These are phyloP conservation scores for Agonopterix arenella DNA, from an alignment of 2,888 invertebrate genomes.

Conservation along the genomic window DNA sequence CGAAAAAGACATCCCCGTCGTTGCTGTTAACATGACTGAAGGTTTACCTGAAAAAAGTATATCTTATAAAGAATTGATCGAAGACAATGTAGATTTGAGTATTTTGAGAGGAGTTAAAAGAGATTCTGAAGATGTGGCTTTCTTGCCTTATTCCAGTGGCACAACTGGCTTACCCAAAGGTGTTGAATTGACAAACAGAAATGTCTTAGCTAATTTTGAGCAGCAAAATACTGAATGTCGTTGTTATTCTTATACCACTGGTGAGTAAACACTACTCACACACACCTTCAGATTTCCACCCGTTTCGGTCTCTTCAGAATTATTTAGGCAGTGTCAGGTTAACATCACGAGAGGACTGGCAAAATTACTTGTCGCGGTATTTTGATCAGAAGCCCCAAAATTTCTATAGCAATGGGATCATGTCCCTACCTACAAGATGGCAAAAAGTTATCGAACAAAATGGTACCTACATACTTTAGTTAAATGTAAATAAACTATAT, in stretches of 20 bases:
- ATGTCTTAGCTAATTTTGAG: slow-evolving; percentile 62
- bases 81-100: slow-evolving; percentile 65
- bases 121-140: slow-evolving; percentile 72
- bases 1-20: slow-evolving; percentile 66
- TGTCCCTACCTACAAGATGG: too few species aligned
- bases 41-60: slow-evolving; percentile 68
- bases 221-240: slow-evolving; percentile 38
- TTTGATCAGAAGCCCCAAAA: too few species aligned
- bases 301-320: too few species aligned
- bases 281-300: too few species aligned
- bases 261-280: background rate
- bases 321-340: too few species aligned
- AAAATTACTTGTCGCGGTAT: too few species aligned
- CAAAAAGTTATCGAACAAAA: too few species aligned
- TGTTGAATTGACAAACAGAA: slow-evolving; percentile 79
- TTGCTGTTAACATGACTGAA: slow-evolving; percentile 40
- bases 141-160: slow-evolving; percentile 89
- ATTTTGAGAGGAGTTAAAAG: slow-evolving; percentile 50
- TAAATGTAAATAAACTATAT: too few species aligned
- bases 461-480: too few species aligned
- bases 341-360: too few species aligned
- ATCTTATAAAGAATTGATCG: slow-evolving; percentile 76
- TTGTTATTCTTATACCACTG: slow-evolving; percentile 29
- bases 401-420: too few species aligned
- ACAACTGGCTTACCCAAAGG: slow-evolving; percentile 90